These are phyloP conservation scores for Hirudinaria manillensis DNA, from an alignment of 2,888 invertebrate species.

Conservation along the genomic window DNA sequence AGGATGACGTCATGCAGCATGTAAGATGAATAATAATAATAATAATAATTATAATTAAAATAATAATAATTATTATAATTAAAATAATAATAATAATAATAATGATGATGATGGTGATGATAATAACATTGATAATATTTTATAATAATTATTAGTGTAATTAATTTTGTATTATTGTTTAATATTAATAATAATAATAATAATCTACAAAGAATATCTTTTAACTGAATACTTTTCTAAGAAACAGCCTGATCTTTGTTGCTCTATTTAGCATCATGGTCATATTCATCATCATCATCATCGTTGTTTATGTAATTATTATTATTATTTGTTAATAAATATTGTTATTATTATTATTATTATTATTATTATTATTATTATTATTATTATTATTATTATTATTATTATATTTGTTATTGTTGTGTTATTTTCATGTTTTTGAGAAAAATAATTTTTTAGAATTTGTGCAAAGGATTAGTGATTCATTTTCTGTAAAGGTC, in stretches of 20 bases:
- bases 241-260: no score
- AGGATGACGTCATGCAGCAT: constrained; percentile 82
- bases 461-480: no score
- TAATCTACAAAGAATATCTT: no score
- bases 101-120: not conserved
- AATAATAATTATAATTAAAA: not conserved
- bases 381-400: constrained; percentile 15
- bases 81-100: not conserved
- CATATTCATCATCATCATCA: no score
- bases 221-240: no score
- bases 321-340: no score
- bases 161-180: not conserved
- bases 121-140: not conserved
- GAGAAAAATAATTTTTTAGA: no score
- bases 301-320: no score
- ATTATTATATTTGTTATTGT: not conserved
- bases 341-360: not conserved
- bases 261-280: no score
- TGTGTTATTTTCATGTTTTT: not conserved
- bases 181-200: no score
- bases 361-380: constrained; percentile 5
- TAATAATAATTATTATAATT: constrained; percentile 2
- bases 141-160: constrained; percentile 11
- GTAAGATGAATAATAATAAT: constrained; percentile 53
- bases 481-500: no score